These are phyloP conservation scores for Heliothis subflexa DNA, from an alignment of 1,140 invertebrate genomes.

Conservation along the genomic window DNA sequence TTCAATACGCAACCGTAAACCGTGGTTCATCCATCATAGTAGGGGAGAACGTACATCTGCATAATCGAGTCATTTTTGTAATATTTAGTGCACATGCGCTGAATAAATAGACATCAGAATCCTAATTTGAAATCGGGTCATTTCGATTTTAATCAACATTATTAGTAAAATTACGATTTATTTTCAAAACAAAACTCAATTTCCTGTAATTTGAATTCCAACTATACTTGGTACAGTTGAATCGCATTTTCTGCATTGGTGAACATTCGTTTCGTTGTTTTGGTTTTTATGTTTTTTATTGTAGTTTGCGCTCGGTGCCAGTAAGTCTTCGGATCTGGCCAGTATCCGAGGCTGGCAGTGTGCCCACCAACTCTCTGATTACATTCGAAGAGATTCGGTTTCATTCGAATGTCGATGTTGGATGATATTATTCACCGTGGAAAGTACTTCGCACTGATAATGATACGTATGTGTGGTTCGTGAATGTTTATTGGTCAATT, in stretches of 20 bases:
- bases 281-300: constrained; percentile 20
- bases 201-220: background rate
- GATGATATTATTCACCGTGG: constrained; percentile 23
- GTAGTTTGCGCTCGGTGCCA: constrained; percentile 41
- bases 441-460: background rate
- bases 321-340: constrained; percentile 39
- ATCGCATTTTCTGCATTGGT: constrained; percentile 13
- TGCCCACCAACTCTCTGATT: constrained; percentile 44
- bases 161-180: background rate
- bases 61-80: constrained; percentile 39
- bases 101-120: background rate
- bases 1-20: constrained; percentile 39
- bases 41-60: constrained; percentile 27
- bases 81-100: background rate
- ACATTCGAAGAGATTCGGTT: constrained; percentile 49
- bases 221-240: background rate
- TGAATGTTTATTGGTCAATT: constrained; percentile 37
- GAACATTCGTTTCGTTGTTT: constrained; percentile 16
- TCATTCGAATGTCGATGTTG: constrained; percentile 46
- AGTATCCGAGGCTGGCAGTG: constrained; percentile 31
- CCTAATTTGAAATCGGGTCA: background rate
- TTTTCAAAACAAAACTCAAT: background rate
- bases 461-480: background rate
- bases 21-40: constrained; percentile 48
- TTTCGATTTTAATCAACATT: background rate